Conservation (phyloP, 1,140 invertebrate species). For the Nasonia longicornis region DNA sequence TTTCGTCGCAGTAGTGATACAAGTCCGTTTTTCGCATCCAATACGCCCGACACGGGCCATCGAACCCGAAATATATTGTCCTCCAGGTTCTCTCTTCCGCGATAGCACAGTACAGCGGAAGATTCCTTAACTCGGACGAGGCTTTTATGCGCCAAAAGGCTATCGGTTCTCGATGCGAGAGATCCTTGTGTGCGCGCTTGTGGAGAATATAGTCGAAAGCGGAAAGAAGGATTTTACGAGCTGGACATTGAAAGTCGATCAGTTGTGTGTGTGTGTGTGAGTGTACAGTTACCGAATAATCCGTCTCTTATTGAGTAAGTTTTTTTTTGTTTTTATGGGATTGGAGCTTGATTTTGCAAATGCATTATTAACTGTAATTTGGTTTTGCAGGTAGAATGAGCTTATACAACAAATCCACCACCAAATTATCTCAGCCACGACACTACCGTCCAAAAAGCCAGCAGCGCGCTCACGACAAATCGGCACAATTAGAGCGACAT, state of each 20-base stretch:
- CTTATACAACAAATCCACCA: too few species aligned
- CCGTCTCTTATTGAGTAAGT: neutral
- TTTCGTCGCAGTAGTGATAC: too few species aligned
- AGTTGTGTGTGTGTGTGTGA: neutral
- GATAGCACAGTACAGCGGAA: neutral
- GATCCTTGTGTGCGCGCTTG: neutral
- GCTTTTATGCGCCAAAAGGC: neutral
- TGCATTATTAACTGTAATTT: too few species aligned
- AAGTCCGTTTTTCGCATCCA: too few species aligned
- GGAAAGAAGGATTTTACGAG: neutral
- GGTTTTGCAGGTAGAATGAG: too few species aligned
- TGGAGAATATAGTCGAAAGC: neutral
- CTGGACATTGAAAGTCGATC: neutral
- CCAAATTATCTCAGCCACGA: too few species aligned
- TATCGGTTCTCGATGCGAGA: neutral
- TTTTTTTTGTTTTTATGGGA: too few species aligned
- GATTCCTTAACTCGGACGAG: neutral
- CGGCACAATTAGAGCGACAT: constrained; percentile 12
- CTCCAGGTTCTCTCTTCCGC: too few species aligned
- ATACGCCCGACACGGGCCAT: too few species aligned
- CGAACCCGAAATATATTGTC: too few species aligned
- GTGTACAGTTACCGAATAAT: neutral
- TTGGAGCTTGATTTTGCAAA: too few species aligned
- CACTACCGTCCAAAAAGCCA: neutral
- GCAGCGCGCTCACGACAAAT: neutral